Conservation (phyloP, 2,888 invertebrate genomes). For the Chaetoderma sp. region DNA sequence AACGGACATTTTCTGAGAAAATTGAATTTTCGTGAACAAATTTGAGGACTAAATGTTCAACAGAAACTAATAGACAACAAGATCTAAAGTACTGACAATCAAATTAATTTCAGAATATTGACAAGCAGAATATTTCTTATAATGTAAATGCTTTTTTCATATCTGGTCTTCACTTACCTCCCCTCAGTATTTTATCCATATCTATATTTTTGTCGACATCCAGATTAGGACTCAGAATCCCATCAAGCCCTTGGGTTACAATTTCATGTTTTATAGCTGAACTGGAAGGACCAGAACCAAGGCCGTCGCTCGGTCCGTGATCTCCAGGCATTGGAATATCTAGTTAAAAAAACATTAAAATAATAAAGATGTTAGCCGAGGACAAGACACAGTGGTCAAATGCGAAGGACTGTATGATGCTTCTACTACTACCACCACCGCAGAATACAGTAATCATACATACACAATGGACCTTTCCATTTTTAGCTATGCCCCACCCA, state of each 20-base stretch:
- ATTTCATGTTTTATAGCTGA: slow-evolving; percentile 13
- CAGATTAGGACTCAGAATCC: slow-evolving; percentile 33
- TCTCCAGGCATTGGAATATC: slow-evolving; percentile 20
- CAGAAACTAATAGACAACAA: too few relatives aligned
- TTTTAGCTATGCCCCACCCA: too few relatives aligned
- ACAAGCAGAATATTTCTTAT: background rate
- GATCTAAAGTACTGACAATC: too few relatives aligned
- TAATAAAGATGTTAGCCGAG: background rate
- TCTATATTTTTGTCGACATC: slow-evolving; percentile 38
- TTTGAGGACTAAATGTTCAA: too few relatives aligned
- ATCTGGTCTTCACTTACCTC: slow-evolving; percentile 21
- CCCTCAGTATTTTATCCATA: slow-evolving; percentile 38
- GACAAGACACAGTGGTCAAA: too few relatives aligned
- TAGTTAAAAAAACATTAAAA: background rate
- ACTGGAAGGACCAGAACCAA: background rate
- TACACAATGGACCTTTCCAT: too few relatives aligned
- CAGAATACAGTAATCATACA: too few relatives aligned
- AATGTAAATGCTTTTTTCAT: background rate
- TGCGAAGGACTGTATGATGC: background rate
- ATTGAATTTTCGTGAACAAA: too few relatives aligned
- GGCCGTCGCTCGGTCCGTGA: slow-evolving; percentile 6
- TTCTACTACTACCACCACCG: too few relatives aligned
- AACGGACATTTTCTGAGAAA: too few relatives aligned
- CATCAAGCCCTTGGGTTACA: slow-evolving; percentile 23
- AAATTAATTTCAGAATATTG: too few relatives aligned